A percentile compares a stretch with the other conserved stretches of the same genome.
phyloP scores from a whole-genome alignment of 64 coral and sea anemone species.

The Exaiptasia diaphana region DNA sequence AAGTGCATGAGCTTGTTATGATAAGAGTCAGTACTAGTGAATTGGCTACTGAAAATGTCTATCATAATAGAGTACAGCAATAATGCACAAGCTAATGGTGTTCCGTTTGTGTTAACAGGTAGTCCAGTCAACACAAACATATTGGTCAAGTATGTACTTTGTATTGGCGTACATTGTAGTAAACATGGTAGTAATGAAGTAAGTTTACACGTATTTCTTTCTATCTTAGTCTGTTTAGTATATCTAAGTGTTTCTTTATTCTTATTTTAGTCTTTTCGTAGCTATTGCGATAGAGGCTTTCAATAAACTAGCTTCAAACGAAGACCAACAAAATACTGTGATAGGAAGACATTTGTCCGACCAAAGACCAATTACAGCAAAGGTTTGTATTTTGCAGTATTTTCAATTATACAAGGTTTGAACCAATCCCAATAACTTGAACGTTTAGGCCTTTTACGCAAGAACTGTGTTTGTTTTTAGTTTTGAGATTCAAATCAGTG shows the following conservation, averaged over 20 bases:
- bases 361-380: conserved; percentile 13
- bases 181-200: conserved; percentile 96
- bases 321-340: conserved; percentile 22
- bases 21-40: too few relatives aligned
- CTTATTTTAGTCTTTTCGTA: conserved; percentile 70
- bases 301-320: conserved; percentile 74
- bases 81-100: background rate
- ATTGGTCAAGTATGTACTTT: conserved; percentile 80
- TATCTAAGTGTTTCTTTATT: background rate
- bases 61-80: too few relatives aligned
- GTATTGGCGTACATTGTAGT: conserved; percentile 74
- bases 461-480: too few relatives aligned
- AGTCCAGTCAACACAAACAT: conserved; percentile 38
- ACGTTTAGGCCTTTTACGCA: too few relatives aligned
- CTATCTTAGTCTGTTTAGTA: background rate
- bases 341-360: conserved; percentile 59
- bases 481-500: too few relatives aligned
- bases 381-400: conserved; percentile 63
- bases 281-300: conserved; percentile 94
- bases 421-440: background rate
- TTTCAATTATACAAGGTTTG: background rate
- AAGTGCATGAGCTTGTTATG: too few relatives aligned
- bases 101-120: background rate
- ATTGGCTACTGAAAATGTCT: too few relatives aligned
- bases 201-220: conserved; percentile 2